These are phyloP conservation scores for Sesia apiformis DNA, from an alignment of 2,888 invertebrate genomes.

Conservation along the genomic window DNA sequence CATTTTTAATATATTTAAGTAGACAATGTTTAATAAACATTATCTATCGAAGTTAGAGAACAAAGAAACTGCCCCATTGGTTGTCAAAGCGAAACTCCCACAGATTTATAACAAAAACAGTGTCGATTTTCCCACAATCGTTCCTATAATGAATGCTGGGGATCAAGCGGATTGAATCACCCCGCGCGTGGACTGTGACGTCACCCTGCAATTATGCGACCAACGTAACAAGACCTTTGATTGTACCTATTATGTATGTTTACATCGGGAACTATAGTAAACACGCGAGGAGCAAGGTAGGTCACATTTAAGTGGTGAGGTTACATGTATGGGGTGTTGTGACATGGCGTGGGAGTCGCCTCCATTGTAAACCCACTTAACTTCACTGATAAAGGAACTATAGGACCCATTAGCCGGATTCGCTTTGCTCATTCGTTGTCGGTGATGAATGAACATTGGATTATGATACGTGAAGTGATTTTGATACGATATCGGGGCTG, in stretches of 20 bases:
- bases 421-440: constrained; percentile 68
- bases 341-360: constrained; percentile 69
- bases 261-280: neutral
- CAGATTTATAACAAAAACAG: constrained; percentile 65
- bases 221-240: constrained; percentile 28
- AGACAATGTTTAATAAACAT: too few relatives aligned
- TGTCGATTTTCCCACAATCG: constrained; percentile 68
- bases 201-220: constrained; percentile 29
- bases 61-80: constrained; percentile 29
- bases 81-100: constrained; percentile 66
- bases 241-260: constrained; percentile 5
- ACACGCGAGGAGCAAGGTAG: constrained; percentile 13
- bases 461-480: constrained; percentile 60
- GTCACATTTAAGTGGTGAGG: constrained; percentile 23
- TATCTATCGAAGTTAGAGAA: constrained; percentile 3
- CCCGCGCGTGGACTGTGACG: constrained; percentile 39
- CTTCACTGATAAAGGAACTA: constrained; percentile 67
- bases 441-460: constrained; percentile 64
- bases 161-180: constrained; percentile 58
- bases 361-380: constrained; percentile 68
- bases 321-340: constrained; percentile 56
- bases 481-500: neutral
- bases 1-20: too few relatives aligned
- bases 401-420: constrained; percentile 65
- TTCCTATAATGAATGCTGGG: constrained; percentile 47